Evolutionary conservation across 1,140 invertebrate species (phyloP), one percentile per base, ranked within the genome.

Genomic region (Drosophila repleta): DNA sequence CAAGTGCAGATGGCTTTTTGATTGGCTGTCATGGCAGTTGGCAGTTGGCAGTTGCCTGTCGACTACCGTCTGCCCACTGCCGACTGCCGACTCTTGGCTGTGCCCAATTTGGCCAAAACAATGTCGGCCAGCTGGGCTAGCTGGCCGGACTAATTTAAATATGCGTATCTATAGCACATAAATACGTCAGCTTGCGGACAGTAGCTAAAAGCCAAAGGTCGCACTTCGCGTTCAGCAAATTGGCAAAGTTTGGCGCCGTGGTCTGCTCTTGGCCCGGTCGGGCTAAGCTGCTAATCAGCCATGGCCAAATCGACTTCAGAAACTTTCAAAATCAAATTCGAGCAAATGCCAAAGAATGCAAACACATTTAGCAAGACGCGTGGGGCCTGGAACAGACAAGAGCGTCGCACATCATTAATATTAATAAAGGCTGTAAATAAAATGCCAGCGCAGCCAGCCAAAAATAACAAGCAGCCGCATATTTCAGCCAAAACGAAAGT

Each of bases 341-440:
- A 57, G 11, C 20, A 45, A 18, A 57, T 45, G 4, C 21, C 39
- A 41, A 39, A 51, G 57, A 64, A 65, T 48, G 53, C 57, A 61
- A 67, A 63, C 48, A 79, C 66, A 84, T 84, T 76, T 79, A 75
- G 46, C 49, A 72, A 65, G 61, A 68, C 62, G 68, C 76, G 62
- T 60, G 58, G 35, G 51, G 68, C 20, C 55, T 35, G 26, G 53
- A 53, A 46, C 67, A 35, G 53, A 64, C 39, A 66, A 66, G 26
- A 66, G 62, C 69, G 63, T 72, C 53, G 79, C 76, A 83, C 67
- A 79, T 77, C 83, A 88, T 88, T 88, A 88, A 88, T 88, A 88
- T 89, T 88, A 83, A 83, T 87, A 84, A 80, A 88, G 78, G 77
- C 75, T 61, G 74, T 69, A 64, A 60, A 81, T 62, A 87, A 85